Conservation (phyloP, 2,113 vertebrate species). For the Pimephales promelas region DNA sequence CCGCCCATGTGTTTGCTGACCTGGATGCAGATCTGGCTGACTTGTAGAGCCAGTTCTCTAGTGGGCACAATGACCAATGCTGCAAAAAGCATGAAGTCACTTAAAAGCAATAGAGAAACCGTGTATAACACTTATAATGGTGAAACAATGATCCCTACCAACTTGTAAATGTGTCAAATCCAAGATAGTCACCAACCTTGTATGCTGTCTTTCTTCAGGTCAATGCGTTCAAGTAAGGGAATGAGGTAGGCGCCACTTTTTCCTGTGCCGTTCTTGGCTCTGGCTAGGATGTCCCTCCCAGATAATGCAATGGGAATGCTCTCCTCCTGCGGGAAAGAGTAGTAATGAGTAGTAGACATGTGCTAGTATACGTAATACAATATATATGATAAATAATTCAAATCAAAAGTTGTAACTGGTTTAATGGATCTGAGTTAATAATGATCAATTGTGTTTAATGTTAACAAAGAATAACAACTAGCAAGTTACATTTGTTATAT, state of each 20-base stretch:
- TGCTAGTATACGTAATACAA: too few relatives aligned
- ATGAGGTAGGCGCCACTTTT: constrained; percentile 99
- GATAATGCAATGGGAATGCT: constrained; percentile 99
- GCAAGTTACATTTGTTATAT: too few relatives aligned
- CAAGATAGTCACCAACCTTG: constrained; percentile 81
- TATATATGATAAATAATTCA: too few relatives aligned
- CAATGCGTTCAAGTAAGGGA: constrained; percentile 99
- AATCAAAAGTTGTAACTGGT: too few relatives aligned
- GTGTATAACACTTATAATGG: background rate
- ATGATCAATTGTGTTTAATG: too few relatives aligned
- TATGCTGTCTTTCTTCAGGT: constrained; percentile 99
- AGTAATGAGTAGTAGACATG: background rate
- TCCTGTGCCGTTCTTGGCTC: constrained; percentile 99
- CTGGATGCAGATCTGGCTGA: constrained; percentile 99
- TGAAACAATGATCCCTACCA: background rate
- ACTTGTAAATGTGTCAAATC: background rate
- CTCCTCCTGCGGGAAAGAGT: constrained; percentile 84
- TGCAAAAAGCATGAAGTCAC: constrained; percentile 61
- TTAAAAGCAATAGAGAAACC: background rate
- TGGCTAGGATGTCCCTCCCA: constrained; percentile 98
- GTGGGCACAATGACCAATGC: constrained; percentile 98
- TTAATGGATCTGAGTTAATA: too few relatives aligned
- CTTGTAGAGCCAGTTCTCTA: constrained; percentile 98
- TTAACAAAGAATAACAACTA: too few relatives aligned
- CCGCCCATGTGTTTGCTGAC: constrained; percentile 99